Evolutionary conservation across 1,140 invertebrate species (phyloP).

Genomic region (Gryon sp.): DNA sequence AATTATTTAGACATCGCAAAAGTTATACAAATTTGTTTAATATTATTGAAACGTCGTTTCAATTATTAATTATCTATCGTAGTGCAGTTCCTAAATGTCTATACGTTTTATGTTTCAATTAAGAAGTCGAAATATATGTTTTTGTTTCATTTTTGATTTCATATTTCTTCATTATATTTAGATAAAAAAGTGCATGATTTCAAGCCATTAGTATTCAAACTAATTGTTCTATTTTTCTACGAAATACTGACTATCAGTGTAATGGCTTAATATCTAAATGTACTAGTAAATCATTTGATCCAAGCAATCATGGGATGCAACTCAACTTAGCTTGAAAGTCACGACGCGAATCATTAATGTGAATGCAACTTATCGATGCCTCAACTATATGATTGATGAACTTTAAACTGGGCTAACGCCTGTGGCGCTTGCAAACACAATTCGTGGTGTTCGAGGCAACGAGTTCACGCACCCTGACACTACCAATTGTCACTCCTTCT

Average conservation of each 20-base stretch:
- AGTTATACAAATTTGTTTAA: too few species aligned
- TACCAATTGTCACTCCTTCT: constrained; percentile 35
- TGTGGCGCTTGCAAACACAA: constrained; percentile 32
- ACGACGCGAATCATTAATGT: constrained; percentile 29
- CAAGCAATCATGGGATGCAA: constrained; percentile 5
- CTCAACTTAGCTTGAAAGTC: constrained; percentile 32
- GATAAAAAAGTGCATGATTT: too few species aligned
- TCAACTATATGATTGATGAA: constrained; percentile 39
- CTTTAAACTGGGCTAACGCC: constrained; percentile 50
- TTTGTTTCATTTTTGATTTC: too few species aligned
- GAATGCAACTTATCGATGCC: constrained; percentile 41
- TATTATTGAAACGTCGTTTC: too few species aligned
- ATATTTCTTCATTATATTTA: too few species aligned
- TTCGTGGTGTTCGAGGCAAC: constrained; percentile 34
- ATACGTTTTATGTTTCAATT: too few species aligned
- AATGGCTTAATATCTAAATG: constrained; percentile 22
- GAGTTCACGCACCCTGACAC: constrained; percentile 29
- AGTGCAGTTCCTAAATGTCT: too few species aligned
- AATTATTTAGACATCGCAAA: too few species aligned
- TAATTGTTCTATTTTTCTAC: constrained; percentile 20
- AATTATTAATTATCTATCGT: too few species aligned
- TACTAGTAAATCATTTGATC: constrained; percentile 45
- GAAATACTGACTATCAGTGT: constrained; percentile 7
- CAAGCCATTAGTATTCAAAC: too few species aligned
- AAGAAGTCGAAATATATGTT: too few species aligned